Evolutionary conservation across 2,113 vertebrate genomes (phyloP).

Genomic region (Colius striatus): DNA sequence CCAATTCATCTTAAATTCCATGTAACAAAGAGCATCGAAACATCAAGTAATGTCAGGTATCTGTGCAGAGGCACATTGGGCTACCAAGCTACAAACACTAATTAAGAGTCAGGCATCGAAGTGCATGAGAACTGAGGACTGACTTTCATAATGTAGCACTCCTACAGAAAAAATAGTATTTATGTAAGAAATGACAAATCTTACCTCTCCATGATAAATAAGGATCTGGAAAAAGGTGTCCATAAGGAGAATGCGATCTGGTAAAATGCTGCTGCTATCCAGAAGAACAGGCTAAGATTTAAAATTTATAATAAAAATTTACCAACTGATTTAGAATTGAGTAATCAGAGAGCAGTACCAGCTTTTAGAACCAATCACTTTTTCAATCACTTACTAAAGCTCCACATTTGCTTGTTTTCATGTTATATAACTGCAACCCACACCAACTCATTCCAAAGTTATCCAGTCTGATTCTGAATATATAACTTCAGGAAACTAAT

Average conservation of each 20-base stretch:
- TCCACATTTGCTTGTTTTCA: not conserved
- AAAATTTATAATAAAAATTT: not conserved
- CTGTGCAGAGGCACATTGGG: not conserved
- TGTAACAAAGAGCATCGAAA: not conserved
- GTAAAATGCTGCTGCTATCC: slow-evolving; percentile 97
- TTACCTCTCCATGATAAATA: slow-evolving; percentile 98
- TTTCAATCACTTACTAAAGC: not conserved
- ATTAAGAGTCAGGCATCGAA: not conserved
- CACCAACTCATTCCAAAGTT: not conserved
- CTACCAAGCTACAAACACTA: not conserved
- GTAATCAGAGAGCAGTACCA: not conserved
- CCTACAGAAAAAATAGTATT: not conserved
- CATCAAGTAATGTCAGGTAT: not conserved
- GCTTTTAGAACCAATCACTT: not conserved
- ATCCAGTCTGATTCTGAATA: not conserved
- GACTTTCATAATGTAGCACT: not conserved
- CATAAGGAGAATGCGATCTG: slow-evolving; percentile 97
- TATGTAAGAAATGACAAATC: not conserved
- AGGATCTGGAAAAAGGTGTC: slow-evolving; percentile 99
- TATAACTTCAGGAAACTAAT: not conserved
- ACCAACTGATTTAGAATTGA: not conserved
- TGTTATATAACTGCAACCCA: not conserved
- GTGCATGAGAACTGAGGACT: not conserved
- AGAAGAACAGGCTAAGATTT: slow-evolving; percentile 89
- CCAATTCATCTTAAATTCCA: not conserved